phyloP scores from a whole-genome alignment of 2,113 vertebrate genomes.

The Melanerpes aurifrons region DNA sequence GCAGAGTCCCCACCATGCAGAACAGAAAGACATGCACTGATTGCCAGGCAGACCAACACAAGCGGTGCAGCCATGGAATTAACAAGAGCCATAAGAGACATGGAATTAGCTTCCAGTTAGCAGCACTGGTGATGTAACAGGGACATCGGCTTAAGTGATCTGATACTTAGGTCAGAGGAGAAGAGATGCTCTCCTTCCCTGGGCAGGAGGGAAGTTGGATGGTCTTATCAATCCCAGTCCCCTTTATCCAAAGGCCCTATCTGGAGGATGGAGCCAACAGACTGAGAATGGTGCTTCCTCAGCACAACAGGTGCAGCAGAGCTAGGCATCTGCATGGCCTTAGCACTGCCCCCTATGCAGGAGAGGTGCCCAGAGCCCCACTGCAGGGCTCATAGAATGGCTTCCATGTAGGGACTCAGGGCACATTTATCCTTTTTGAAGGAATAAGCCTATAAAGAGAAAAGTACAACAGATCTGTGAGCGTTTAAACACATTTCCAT shows the following conservation, averaged over 20 bases:
- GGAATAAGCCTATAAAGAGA: background rate
- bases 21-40: background rate
- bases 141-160: background rate
- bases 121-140: background rate
- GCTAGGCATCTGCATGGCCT: background rate
- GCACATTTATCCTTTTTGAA: background rate
- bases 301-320: accelerated
- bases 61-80: accelerated
- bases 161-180: background rate
- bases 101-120: background rate
- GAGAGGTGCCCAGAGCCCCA: background rate
- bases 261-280: background rate
- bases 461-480: background rate
- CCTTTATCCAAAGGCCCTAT: background rate
- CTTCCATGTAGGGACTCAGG: background rate
- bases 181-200: background rate
- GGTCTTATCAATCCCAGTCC: background rate
- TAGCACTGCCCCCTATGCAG: background rate
- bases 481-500: conserved; percentile 1
- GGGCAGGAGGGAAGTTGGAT: background rate
- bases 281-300: background rate
- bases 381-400: background rate
- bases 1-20: accelerated
- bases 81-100: background rate
- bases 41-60: accelerated